Evolutionary conservation across 2,797 vertebrate species (phyloP), one percentile per base, ranked within the genome.

Genomic region (Gallinago stenura): DNA sequence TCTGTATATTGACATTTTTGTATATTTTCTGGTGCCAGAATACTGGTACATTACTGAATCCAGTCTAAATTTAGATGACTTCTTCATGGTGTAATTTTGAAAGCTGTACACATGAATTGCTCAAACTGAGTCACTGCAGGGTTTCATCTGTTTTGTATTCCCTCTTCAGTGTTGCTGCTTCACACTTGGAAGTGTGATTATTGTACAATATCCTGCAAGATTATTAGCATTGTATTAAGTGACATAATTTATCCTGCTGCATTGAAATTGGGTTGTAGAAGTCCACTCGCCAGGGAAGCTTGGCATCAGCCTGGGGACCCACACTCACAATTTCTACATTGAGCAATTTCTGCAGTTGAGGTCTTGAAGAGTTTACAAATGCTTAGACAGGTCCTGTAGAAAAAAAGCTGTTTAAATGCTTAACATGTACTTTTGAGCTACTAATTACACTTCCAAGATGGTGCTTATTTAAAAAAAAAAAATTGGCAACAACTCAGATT

Each of bases 371-470:
- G 50, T 95, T 81, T 91, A 83, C 78, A 80, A 95, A 51, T 94
- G 83, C 86, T 84, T 62, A 77, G 83, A 66, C 87, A 94, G 70
- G 66, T 81, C 70, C 70, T n/a, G 66, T 79, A 78, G 85, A 53
- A 53, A 93, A 91, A 87, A 93, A 81, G 73, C 91, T 73, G 58
- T 93, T 96, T 79, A 95, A 94, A 95, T 95, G 87, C 83, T 89
- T 93, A 89, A 64, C 24, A 0, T 92, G 80, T 92, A 64, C 83
- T 91, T 95, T 73, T 77, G 78, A 81, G 92, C 53, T 83, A 69
- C 88, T 95, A 93, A 95, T 96, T 96, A 80, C 60, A 50, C 87
- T 91, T 95, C 68, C 54, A 91, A 93, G 85, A 89, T 91, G 89
- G 88, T 87, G 80, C 70, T 83, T 94, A 60, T 81, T 93, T 72